These are phyloP conservation scores for Lamellibrachia columna DNA, from an alignment of 2,888 invertebrate genomes.

Conservation along the genomic window DNA sequence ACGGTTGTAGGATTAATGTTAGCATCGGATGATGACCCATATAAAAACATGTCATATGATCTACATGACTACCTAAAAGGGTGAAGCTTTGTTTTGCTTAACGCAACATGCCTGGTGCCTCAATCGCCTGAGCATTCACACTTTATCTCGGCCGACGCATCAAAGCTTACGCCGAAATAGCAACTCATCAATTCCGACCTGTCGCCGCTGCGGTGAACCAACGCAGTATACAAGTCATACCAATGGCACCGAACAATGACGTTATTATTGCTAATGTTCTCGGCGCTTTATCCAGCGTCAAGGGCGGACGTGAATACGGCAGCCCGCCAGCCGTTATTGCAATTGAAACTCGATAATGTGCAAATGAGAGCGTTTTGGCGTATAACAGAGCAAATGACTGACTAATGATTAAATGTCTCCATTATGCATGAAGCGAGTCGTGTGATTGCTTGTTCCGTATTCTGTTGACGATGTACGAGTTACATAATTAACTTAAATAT, in stretches of 20 bases:
- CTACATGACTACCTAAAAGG: background rate
- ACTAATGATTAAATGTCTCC: background rate
- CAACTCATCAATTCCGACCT: background rate
- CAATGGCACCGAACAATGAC: too few species aligned
- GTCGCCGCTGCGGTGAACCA: background rate
- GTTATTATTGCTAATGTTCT: too few species aligned
- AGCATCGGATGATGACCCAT: too few species aligned
- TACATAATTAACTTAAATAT: background rate
- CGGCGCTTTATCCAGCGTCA: too few species aligned
- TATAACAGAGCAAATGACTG: background rate
- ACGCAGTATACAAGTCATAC: too few species aligned
- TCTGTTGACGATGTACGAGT: background rate
- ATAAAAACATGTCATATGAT: too few species aligned
- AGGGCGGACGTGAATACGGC: background rate
- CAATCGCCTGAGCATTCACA: background rate
- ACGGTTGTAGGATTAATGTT: too few species aligned
- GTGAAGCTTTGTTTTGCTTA: background rate
- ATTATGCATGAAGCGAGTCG: slow-evolving; percentile 12
- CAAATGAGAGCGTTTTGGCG: background rate
- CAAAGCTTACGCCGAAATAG: background rate
- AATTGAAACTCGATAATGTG: background rate
- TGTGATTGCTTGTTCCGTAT: background rate
- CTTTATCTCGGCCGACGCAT: background rate
- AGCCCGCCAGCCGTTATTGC: background rate
- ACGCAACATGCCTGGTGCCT: background rate